Percentiles rank a stretch among this genome's conserved stretches.
Conservation (phyloP, 2,797 vertebrate genomes). For the Todus mexicanus region DNA sequence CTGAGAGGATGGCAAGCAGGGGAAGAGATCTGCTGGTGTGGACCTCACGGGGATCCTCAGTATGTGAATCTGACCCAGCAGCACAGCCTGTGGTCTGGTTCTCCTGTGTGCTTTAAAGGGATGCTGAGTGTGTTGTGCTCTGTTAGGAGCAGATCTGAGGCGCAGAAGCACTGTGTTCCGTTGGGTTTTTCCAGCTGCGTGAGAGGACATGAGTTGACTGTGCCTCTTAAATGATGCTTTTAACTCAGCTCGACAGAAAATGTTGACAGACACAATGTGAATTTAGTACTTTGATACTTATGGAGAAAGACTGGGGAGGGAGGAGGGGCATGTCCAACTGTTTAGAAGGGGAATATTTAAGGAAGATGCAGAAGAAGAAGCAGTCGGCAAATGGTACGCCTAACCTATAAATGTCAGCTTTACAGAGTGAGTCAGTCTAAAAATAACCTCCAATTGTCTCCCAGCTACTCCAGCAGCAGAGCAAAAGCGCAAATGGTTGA, state of each 20-base stretch:
- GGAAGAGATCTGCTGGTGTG: not conserved
- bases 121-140: not conserved
- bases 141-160: not conserved
- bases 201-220: slow-evolving; percentile 23
- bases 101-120: not conserved
- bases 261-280: slow-evolving; percentile 27
- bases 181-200: slow-evolving; percentile 33
- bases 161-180: not conserved
- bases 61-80: not conserved
- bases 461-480: slow-evolving; percentile 61
- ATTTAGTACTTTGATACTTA: slow-evolving; percentile 30
- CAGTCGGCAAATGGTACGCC: slow-evolving; percentile 38
- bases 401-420: slow-evolving; percentile 71
- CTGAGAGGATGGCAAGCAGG: not conserved
- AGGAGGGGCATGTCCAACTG: not conserved
- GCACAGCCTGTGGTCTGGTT: fast-evolving
- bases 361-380: slow-evolving; percentile 1
- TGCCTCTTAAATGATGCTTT: slow-evolving; percentile 25
- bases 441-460: slow-evolving; percentile 71
- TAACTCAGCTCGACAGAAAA: slow-evolving; percentile 39
- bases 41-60: not conserved
- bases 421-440: slow-evolving; percentile 55
- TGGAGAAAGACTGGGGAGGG: not conserved
- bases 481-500: slow-evolving; percentile 37
- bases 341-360: slow-evolving; percentile 52